Evolutionary conservation across 2,113 vertebrate species (phyloP), one percentile per base, ranked within the genome.

Genomic region (Cryptomyrus ogoouensis): DNA sequence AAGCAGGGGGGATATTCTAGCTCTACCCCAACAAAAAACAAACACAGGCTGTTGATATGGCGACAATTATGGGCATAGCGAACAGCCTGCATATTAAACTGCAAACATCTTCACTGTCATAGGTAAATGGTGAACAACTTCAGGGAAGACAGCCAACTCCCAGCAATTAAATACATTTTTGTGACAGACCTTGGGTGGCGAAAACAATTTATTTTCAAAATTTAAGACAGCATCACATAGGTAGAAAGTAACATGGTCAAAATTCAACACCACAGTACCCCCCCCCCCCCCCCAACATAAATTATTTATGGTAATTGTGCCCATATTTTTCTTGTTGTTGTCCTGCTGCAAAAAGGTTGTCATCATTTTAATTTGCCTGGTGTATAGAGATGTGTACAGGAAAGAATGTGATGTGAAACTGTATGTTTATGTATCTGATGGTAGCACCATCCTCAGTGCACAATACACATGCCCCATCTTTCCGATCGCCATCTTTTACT

Each of bases 331-430:
- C 0, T 24, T 3, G 35, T n/a, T 83, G 19, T 13, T 46, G 56
- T 24, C 83, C 39, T 39, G 24, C 62, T 31, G 77, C 80, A 88
- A 89, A 89, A 58, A 88, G 84, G 44, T 88, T 90, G 53, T 66
- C 74, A 31, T 74, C 13, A 77, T 19, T 77, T 39, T 77, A 13
- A 77, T 77, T 77, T 35, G 74, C 31, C 17, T 80, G 5, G 13
- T 42, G 74, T 77, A 15, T 77, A 35, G 8, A 39, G 27, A 31
- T 15, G 35, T 39, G 70, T 42, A 35, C 13, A 77, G 13, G 35
- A 19, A 39, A 80, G 17, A 42, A 80, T n/a, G 56, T n/a, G 56
- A 31, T 66, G 62, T 80, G 4, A 42, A 19, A 42, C 74, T 77
- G 70, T 39, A 77, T 39, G 31, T 39, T 31, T 77, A 39, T 77